Evolutionary conservation across 2,797 vertebrate genomes (phyloP), one percentile per base, ranked within the genome.

Genomic region (Nasua narica): DNA sequence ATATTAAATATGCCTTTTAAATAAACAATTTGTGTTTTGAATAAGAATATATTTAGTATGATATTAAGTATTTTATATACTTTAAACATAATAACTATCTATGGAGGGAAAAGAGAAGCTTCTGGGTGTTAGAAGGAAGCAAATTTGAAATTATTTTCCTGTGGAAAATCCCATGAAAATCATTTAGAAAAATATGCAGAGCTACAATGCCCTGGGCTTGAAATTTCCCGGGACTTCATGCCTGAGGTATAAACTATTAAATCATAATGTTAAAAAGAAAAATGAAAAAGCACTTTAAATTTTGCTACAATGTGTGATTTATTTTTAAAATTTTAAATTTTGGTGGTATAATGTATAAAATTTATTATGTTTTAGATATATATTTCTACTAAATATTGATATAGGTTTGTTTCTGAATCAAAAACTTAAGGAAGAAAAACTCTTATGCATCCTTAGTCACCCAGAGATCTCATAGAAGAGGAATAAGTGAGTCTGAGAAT

Each of bases 101-200:
- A 74, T 23, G 1, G 8, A 87, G 16, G 16, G 8, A 35, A 37
- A 79, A 78, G 29, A 96, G 37, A 88, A 93, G 27, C 7, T 69
- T 92, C 50, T 90, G 43, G 8, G 60, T 96, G 18, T 94, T n/a
- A 82, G 16, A 3, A 95, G 18, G 11, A 96, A 94, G 81, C 16
- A 96, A 62, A 93, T 95, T 85, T 87, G 29, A 94, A 91, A 87
- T 90, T 72, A 94, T 96, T 97, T 95, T 48, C 50, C 84, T 52
- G 7, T 90, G 37, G 83, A 96, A 95, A 95, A 77, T 67, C 52
- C 94, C 67, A 77, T 77, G 35, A 83, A 97, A 97, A 95, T 77
- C 48, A 23, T 85, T 87, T 91, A 93, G 58, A 62, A 87, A 70
- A 67, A 69, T 90, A 86, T 76, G 35, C 56, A 94, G 67, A 96